Percentiles rank a stretch among this genome's conserved stretches.
Evolutionary conservation across 2,797 vertebrate genomes (phyloP).

Genomic region (Sebastiscus albofasciatus): DNA sequence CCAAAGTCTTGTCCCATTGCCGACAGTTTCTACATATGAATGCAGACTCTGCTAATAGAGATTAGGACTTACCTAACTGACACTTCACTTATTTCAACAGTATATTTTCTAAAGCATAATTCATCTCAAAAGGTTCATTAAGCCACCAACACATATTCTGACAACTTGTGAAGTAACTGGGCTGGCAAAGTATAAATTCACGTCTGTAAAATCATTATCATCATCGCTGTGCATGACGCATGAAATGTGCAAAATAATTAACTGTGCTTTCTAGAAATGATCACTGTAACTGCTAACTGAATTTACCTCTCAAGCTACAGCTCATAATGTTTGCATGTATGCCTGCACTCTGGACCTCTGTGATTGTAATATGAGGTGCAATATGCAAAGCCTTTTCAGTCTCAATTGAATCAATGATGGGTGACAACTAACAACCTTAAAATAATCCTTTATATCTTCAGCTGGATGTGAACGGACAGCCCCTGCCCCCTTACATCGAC

Average conservation of each 20-base stretch:
- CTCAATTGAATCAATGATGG: not conserved
- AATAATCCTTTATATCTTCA: constrained; percentile 40
- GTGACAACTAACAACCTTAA: not conserved
- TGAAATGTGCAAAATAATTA: not conserved
- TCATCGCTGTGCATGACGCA: not conserved
- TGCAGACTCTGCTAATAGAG: not conserved
- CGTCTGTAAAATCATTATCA: not conserved
- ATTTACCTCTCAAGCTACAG: not conserved
- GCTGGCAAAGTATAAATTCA: not conserved
- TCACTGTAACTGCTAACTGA: not conserved
- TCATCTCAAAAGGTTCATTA: not conserved
- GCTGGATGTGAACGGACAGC: constrained; percentile 84
- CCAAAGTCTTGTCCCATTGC: not conserved
- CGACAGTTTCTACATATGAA: not conserved
- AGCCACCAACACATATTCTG: not conserved
- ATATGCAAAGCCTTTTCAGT: not conserved
- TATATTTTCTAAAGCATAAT: not conserved
- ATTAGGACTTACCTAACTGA: not conserved
- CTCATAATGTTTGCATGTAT: not conserved
- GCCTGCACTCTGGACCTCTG: not conserved
- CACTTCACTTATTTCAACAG: not conserved
- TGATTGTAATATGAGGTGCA: not conserved
- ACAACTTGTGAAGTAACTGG: not conserved
- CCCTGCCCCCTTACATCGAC: constrained; percentile 81
- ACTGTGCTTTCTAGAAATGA: not conserved